phyloP scores from a whole-genome alignment of 2,113 vertebrate genomes.

The Xiphophorus hellerii region DNA sequence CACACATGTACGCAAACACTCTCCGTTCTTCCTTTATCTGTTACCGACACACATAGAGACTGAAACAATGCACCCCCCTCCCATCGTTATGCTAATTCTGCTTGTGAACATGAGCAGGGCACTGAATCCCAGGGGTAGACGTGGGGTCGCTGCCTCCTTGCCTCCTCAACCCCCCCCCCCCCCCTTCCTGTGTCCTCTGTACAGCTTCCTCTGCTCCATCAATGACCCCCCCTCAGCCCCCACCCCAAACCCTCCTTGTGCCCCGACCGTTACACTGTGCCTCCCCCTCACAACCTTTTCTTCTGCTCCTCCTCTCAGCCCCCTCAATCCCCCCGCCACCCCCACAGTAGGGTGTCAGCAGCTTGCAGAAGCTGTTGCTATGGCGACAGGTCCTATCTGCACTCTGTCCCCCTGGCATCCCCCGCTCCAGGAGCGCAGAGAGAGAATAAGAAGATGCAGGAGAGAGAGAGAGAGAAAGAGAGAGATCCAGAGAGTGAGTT shows the following conservation, averaged over 20 bases:
- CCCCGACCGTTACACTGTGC: constrained; percentile 56
- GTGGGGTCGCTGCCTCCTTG: constrained; percentile 67
- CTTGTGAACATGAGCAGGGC: constrained; percentile 80
- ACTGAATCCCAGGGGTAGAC: constrained; percentile 77
- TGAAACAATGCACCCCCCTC: constrained; percentile 17
- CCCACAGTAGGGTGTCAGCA: constrained; percentile 80
- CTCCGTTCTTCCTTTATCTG: constrained; percentile 43
- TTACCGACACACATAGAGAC: constrained; percentile 42
- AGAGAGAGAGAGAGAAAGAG: constrained; percentile 13
- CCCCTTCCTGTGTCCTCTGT: constrained; percentile 26
- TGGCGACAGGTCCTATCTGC: constrained; percentile 84
- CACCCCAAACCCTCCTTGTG: constrained; percentile 27
- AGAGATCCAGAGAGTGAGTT: constrained; percentile 19
- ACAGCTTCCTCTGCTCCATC: constrained; percentile 46
- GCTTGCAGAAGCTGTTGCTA: constrained; percentile 85
- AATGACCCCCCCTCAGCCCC: constrained; percentile 21
- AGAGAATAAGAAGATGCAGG: constrained; percentile 46
- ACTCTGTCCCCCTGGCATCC: constrained; percentile 84
- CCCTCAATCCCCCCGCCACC: constrained; percentile 37
- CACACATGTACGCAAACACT: constrained; percentile 46
- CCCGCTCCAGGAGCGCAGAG: constrained; percentile 74
- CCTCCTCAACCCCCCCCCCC: constrained; percentile 43
- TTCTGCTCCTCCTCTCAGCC: constrained; percentile 40
- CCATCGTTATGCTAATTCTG: constrained; percentile 81
- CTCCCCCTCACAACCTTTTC: constrained; percentile 55